These are phyloP conservation scores for Nylanderia fulva DNA, from an alignment of 1,140 invertebrate species.

Conservation along the genomic window DNA sequence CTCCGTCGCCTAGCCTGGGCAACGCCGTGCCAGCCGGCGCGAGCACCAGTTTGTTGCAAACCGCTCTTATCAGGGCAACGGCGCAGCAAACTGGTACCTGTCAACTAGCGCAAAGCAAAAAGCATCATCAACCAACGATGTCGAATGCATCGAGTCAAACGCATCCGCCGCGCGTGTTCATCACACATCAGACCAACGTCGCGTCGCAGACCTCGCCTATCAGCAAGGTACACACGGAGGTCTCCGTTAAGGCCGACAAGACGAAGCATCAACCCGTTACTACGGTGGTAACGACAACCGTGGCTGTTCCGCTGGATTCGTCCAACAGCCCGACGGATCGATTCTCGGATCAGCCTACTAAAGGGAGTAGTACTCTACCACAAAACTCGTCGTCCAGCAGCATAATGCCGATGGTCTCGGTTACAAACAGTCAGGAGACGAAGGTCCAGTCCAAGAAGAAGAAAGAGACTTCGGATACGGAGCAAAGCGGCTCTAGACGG, in stretches of 20 bases:
- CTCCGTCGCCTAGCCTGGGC: conserved; percentile 86
- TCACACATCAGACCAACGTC: conserved; percentile 84
- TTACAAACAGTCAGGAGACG: conserved; percentile 69
- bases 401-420: conserved; percentile 78
- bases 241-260: conserved; percentile 87
- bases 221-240: conserved; percentile 90
- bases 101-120: conserved; percentile 87
- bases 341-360: conserved; percentile 51
- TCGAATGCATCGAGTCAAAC: conserved; percentile 84
- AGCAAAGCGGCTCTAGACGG: conserved; percentile 84
- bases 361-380: conserved; percentile 68
- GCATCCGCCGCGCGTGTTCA: conserved; percentile 84
- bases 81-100: conserved; percentile 89
- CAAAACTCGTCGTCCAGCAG: conserved; percentile 82
- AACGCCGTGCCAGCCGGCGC: conserved; percentile 80
- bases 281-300: conserved; percentile 84
- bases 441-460: conserved; percentile 76
- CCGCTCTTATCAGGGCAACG: conserved; percentile 90
- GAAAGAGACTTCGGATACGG: conserved; percentile 63
- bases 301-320: conserved; percentile 78
- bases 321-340: conserved; percentile 76
- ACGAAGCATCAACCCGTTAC: conserved; percentile 86
- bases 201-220: conserved; percentile 84
- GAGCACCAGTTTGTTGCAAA: conserved; percentile 89
- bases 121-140: conserved; percentile 66